Conservation (phyloP, 1,140 invertebrate species). For the Phymastichus coffea region DNA sequence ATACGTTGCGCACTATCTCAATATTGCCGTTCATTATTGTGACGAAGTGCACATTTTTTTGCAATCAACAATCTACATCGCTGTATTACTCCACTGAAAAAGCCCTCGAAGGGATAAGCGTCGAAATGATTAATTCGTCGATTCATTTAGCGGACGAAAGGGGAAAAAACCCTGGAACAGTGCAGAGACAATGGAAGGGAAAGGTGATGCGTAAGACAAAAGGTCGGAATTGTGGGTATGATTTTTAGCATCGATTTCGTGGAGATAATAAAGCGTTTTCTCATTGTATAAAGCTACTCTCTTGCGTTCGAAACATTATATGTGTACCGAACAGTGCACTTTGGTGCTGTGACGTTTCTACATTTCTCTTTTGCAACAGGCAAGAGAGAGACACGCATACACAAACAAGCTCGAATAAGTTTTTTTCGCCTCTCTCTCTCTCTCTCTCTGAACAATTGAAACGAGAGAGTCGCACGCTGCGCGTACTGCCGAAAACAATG, state of each 20-base stretch:
- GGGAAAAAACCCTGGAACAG: too few relatives aligned
- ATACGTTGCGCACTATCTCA: too few relatives aligned
- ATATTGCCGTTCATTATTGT: too few relatives aligned
- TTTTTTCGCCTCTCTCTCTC: neutral
- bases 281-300: constrained; percentile 15
- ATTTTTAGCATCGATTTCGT: constrained; percentile 15
- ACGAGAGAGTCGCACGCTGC: constrained; percentile 20
- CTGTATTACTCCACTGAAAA: too few relatives aligned
- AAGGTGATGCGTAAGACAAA: constrained; percentile 27
- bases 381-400: constrained; percentile 14
- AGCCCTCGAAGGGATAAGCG: neutral
- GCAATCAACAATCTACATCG: too few relatives aligned
- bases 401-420: neutral
- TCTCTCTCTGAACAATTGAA: constrained; percentile 15
- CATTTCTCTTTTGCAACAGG: constrained; percentile 25
- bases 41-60: too few relatives aligned
- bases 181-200: constrained; percentile 22
- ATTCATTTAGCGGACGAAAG: constrained; percentile 6
- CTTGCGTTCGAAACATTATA: constrained; percentile 5
- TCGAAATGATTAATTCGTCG: constrained; percentile 25
- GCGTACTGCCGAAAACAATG: constrained; percentile 28
- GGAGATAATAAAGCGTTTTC: constrained; percentile 26
- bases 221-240: constrained; percentile 18
- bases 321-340: too few relatives aligned
- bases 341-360: constrained; percentile 25